Evolutionary conservation across 2,113 vertebrate species (phyloP), one percentile per base, ranked within the genome.

Genomic region (Noctilio leporinus): DNA sequence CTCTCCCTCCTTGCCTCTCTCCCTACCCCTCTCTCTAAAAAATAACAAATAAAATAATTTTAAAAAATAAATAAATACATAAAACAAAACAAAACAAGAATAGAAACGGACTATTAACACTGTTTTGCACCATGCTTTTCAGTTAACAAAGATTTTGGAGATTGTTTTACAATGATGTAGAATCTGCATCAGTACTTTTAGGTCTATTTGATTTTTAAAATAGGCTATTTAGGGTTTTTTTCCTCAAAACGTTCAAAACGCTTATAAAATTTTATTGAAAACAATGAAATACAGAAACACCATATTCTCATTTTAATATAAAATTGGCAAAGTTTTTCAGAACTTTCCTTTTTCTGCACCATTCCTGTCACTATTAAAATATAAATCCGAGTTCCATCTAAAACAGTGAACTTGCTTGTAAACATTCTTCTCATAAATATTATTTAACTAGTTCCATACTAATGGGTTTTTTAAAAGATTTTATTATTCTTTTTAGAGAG

Each of bases 231-330:
- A 64, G 11, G 87, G 81, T 93, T 20, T 35, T 67, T 67, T 35
- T 49, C 38, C 38, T 88, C 65, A 89, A 51, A 90, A 95, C 86
- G 69, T 96, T 72, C 81, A 96, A 97, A 96, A 96, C 92, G 90
- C 89, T 95, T 95, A 98, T 97, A 94, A 89, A 92, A 65, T 96
- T 98, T 98, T 98, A 98, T 98, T 98, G 97, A 98, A 98, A 98
- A 98, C 88, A 97, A 98, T 70, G 43, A 43, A 96, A 97, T 98
- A 98, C 95, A 98, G 94, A 97, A 96, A 98, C 96, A 98, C 97
- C 97, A 98, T 93, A 97, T 97, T 95, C 0, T 3, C 97, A 97
- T 91, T 96, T 96, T 95, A 97, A 98, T 98, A 95, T 96, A 97
- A 98, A 97, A 93, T 7, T 84, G 76, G 95, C 76, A 94, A 72